Evolutionary conservation across 2,113 vertebrate genomes (phyloP).

Genomic region (Colaptes auratus): DNA sequence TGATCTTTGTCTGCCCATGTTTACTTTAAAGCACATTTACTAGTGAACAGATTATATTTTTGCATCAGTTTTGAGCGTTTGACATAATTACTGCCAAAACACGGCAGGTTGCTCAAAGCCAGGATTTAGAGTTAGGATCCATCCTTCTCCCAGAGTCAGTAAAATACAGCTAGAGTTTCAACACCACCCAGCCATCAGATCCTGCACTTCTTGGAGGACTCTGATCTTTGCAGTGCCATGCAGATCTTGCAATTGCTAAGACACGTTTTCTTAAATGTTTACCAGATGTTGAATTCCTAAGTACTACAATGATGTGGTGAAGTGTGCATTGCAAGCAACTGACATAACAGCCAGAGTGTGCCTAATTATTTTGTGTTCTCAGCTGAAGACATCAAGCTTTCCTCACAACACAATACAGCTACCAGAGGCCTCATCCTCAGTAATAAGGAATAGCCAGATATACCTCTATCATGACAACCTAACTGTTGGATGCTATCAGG

Average conservation of each 20-base stretch:
- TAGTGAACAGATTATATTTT: background rate
- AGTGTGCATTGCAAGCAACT: background rate
- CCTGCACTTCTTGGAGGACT: background rate
- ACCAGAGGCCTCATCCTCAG: background rate
- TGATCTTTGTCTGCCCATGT: background rate
- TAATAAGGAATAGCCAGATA: background rate
- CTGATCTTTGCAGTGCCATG: accelerated
- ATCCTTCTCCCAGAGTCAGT: background rate
- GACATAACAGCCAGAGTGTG: background rate
- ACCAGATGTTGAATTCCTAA: background rate
- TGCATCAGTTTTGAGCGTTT: background rate
- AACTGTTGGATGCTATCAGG: background rate
- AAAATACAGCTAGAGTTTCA: background rate
- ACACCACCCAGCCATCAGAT: accelerated
- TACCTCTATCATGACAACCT: background rate
- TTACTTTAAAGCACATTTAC: background rate
- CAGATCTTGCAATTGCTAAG: background rate
- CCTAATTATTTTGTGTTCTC: background rate
- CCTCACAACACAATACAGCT: background rate
- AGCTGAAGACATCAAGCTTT: background rate
- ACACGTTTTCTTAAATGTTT: background rate
- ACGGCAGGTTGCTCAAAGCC: background rate
- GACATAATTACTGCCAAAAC: background rate
- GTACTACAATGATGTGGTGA: background rate
- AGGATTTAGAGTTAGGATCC: background rate